Evolutionary conservation across 2,113 vertebrate genomes (phyloP).

Genomic region (Australoheros scitulus): DNA sequence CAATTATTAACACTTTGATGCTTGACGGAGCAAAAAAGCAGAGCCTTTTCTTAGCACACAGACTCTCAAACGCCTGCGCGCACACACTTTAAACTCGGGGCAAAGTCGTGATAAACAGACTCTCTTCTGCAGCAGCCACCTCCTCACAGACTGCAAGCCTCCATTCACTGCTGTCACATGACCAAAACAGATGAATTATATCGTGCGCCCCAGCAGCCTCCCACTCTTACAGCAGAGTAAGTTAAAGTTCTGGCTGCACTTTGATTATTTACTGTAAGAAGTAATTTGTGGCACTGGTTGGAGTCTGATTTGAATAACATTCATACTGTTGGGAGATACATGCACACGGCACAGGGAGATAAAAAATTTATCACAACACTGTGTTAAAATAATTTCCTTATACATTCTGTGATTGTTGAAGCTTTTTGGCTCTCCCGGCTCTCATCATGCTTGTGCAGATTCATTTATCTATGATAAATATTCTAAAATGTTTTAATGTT

Average conservation of each 20-base stretch:
- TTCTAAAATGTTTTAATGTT: neutral
- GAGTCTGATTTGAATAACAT: neutral
- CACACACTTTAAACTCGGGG: neutral
- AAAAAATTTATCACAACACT: neutral
- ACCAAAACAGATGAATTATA: conserved; percentile 20
- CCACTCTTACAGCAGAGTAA: neutral
- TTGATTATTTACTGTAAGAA: neutral
- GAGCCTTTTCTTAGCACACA: neutral
- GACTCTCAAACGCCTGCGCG: neutral
- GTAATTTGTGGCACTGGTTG: neutral
- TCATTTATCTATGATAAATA: neutral
- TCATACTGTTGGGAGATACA: neutral
- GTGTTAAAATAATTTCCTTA: neutral
- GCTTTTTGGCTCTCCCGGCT: neutral
- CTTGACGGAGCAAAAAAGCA: neutral
- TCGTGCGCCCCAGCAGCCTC: neutral
- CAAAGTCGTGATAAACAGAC: conserved; percentile 31
- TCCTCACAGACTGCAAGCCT: conserved; percentile 24
- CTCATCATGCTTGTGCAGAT: neutral
- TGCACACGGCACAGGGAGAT: neutral
- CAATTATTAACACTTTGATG: conserved; percentile 50
- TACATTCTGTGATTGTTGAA: neutral
- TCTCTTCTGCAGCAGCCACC: conserved; percentile 33
- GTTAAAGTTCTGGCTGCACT: neutral
- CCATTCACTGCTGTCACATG: conserved; percentile 18